Evolutionary conservation across 2,797 vertebrate species (phyloP).

Genomic region (Acanthopagrus latus): DNA sequence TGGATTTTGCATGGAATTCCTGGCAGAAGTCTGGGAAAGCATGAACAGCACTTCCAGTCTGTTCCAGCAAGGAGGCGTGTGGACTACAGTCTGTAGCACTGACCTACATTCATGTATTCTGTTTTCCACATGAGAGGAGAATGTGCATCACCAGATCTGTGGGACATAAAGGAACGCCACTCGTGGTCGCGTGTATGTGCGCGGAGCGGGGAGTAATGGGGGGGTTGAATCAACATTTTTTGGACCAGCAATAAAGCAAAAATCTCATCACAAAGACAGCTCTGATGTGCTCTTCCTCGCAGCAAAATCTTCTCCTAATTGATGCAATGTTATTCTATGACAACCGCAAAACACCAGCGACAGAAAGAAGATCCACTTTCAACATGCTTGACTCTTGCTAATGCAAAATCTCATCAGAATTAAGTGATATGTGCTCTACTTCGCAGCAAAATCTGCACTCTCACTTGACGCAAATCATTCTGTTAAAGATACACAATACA

Average conservation of each 20-base stretch:
- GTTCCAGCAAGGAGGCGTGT: conserved; percentile 61
- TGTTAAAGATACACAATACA: background rate
- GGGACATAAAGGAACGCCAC: conserved; percentile 53
- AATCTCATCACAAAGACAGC: conserved; percentile 4
- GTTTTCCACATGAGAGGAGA: conserved; percentile 82
- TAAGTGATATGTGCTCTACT: background rate
- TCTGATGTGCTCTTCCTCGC: background rate
- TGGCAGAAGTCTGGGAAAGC: conserved; percentile 75
- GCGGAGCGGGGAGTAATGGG: background rate
- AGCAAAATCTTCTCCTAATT: background rate
- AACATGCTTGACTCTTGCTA: conserved; percentile 14
- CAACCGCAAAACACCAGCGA: background rate
- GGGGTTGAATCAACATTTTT: conserved; percentile 36
- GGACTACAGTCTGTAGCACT: conserved; percentile 64
- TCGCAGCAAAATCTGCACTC: background rate
- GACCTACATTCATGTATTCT: conserved; percentile 82
- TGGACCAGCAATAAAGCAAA: background rate
- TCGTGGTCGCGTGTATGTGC: conserved; percentile 7
- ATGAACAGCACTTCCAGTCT: conserved; percentile 60
- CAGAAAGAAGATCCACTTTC: background rate
- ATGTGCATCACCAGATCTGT: conserved; percentile 65
- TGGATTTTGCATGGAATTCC: conserved; percentile 61
- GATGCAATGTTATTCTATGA: background rate
- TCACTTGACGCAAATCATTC: background rate
- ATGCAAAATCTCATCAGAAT: background rate